Base-by-base conservation (phyloP, 53 echinoderm and acorn worm species). In the Mesocentrotus franciscanus region DNA sequence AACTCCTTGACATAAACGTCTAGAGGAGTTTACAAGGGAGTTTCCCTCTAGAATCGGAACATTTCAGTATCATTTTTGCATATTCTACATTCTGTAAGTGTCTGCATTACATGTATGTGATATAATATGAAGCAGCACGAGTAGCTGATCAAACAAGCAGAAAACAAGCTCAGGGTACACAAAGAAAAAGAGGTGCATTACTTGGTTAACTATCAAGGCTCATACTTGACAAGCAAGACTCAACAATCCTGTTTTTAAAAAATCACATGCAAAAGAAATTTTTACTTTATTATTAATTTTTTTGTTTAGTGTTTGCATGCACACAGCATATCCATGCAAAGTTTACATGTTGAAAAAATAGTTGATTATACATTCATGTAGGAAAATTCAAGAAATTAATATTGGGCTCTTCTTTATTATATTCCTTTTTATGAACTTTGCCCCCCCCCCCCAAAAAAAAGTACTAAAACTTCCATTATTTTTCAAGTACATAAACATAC, bases 251-350 rank as follows among this genome's bases (percentile, higher is more conserved):
- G 13, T 49, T 49, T 49, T 0, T 10, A 79, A 79, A 62, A 24
- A n/a, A 79, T 34, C 29, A 15, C 79, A 79, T 79, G 79, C 79
- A 79, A 79, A 84, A 84, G 18, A 39, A 32, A 8, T 2, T 84
- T 49, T 84, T 66, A 4, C 42, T 36, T 18, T 39, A 16, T 83
- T 83, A 39, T 83, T 4, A 66, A 18, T 4, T 78, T 35, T 30
- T 84, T 84, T 84, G 39, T 84, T 39, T 84, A 3, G 49, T 39
- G 49, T 39, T 84, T 20, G 49, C 84, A 49, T 84, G 84, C 84
- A 84, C 84, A 84, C 84, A 20, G 49, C 84, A 84, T 39, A 84
- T 49, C 49, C 84, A 84, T 84, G 84, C 84, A 84, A 84, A 49
- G 32, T n/a, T 35, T 9, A 79, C 33, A 79, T 78, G 16, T 79